Conservation (phyloP, 2,888 invertebrate species). For the Cerceris rybyensis region DNA sequence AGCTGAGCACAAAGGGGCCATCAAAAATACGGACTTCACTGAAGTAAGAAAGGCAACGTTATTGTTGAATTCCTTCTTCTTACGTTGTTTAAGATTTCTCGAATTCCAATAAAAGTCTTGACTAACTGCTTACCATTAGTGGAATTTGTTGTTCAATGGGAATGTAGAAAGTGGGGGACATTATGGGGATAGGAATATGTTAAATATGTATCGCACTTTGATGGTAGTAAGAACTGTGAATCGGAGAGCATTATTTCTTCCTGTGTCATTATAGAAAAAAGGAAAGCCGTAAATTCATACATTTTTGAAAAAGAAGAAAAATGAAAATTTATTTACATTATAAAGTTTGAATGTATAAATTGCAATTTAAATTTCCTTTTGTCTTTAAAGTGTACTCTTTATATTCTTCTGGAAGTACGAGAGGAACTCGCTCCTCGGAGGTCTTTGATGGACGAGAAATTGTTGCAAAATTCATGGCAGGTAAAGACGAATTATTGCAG, state of each 20-base stretch:
- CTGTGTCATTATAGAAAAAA: too few relatives aligned
- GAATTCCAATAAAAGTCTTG: conserved; percentile 31
- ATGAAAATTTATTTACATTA: background rate
- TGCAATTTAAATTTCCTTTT: background rate
- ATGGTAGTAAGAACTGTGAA: too few relatives aligned
- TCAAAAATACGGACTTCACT: conserved; percentile 39
- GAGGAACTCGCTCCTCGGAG: background rate
- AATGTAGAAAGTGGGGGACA: background rate
- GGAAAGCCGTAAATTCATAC: background rate
- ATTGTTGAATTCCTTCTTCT: conserved; percentile 27
- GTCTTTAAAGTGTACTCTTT: background rate
- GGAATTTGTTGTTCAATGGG: background rate
- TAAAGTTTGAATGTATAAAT: background rate
- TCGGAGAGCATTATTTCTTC: too few relatives aligned
- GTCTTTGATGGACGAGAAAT: background rate
- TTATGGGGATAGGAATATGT: background rate
- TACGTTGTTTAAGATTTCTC: conserved; percentile 29
- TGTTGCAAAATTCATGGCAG: too few relatives aligned
- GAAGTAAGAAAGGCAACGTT: conserved; percentile 10
- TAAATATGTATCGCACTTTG: too few relatives aligned
- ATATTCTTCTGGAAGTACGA: background rate
- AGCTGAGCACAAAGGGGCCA: conserved; percentile 33
- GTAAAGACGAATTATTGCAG: too few relatives aligned
- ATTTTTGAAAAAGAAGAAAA: background rate
- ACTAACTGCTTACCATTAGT: background rate